Base-by-base conservation (phyloP, 2,888 invertebrate species). In the Agonopterix alstromeriana region DNA sequence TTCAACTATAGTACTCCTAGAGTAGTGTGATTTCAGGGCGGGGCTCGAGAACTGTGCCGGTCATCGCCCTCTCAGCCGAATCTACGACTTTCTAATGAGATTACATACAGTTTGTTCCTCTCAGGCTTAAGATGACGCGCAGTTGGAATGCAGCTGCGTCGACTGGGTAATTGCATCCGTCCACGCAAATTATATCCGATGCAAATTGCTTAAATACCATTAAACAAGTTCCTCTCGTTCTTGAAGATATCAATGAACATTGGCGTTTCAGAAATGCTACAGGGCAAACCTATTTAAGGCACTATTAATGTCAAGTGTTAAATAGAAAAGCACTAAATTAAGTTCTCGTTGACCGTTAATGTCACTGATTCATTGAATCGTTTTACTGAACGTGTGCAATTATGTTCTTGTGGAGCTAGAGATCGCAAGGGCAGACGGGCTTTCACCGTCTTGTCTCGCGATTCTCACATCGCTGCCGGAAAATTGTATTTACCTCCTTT, bases 81-180 rank as follows among this genome's bases (percentile, higher is more conserved):
- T 78, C 77, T 74, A 72, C 65, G 63, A 84, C 87, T 87, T 88
- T 87, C 86, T 86, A 86, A 82, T 77, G 71, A 74, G 71, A 79
- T 76, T 78, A 74, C 71, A 78, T 78, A 74, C 71, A 78, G 63
- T 73, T 73, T 63, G 67, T 65, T 70, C 65, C 65, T 65, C 67
- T 64, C 66, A 55, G 36, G 60, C 64, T 63, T 67, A 73, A 63
- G 70, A 73, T 73, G 73, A 72, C 65, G 65, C 62, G 63, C 65
- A 57, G 58, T 56, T 53, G 57, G 67, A 69, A 67, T 71, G 67
- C 70, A 67, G 58, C 61, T 58, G 61, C 63, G 54, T 57, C 47
- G 55, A 51, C 49, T 57, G 52, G 52, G 56, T 73, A 71, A 73
- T 77, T 67, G 67, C 68, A 65, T 67, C 61, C 60, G 60, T 57